phyloP scores from a whole-genome alignment of 2,797 vertebrate species.

The Artibeus jamaicensis region DNA sequence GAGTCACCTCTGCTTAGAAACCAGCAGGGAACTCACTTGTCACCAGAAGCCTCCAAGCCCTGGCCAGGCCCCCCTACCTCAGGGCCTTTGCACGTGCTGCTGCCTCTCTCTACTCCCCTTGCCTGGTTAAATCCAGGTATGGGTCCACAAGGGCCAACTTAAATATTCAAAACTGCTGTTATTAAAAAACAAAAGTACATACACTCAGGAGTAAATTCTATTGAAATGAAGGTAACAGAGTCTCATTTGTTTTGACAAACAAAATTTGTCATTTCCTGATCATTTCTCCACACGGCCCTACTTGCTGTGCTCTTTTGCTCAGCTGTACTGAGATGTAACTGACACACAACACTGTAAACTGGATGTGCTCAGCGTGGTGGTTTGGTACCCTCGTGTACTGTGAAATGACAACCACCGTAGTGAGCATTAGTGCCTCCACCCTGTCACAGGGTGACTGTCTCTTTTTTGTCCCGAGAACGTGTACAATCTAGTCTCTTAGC shows the following conservation, averaged over 20 bases:
- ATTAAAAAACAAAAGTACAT: neutral
- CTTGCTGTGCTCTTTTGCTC: too few species aligned
- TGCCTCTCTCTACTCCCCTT: accelerated
- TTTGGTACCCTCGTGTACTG: too few species aligned
- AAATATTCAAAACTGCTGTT: neutral
- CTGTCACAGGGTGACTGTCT: neutral
- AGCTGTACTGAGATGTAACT: neutral
- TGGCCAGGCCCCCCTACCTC: neutral
- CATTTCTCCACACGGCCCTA: neutral
- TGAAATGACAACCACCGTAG: neutral
- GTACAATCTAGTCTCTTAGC: too few species aligned
- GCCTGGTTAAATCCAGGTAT: neutral
- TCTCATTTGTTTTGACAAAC: too few species aligned
- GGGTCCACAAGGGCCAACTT: neutral
- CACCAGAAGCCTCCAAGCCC: neutral
- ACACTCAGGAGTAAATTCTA: neutral
- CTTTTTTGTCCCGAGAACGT: neutral
- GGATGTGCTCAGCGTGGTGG: accelerated
- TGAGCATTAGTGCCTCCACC: too few species aligned
- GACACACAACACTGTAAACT: too few species aligned
- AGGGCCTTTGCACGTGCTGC: neutral
- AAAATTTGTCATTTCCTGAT: neutral
- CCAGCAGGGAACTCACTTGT: neutral
- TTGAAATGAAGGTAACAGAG: neutral
- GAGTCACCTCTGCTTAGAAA: neutral